Conservation (phyloP, 2,888 invertebrate species). For the Bedellia somnulentella region DNA sequence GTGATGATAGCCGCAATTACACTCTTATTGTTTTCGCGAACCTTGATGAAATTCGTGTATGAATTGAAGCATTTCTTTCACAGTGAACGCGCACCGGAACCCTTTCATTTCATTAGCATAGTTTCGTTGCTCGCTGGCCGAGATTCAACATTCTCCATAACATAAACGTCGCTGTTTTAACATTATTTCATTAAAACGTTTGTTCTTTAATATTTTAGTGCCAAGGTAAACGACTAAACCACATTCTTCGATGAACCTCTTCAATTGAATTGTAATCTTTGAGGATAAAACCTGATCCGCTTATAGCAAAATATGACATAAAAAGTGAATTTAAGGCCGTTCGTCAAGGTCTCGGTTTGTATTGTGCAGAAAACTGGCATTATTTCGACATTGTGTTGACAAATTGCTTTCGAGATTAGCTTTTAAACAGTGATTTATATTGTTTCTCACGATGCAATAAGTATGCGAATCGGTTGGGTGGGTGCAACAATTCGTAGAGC, state of each 20-base stretch:
- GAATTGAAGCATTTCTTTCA: neutral
- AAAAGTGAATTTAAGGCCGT: no score
- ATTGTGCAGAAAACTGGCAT: slow-evolving; percentile 1
- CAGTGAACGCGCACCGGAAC: slow-evolving; percentile 11
- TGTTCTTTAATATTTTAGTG: no score
- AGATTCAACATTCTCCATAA: slow-evolving; percentile 1
- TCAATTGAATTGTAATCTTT: no score
- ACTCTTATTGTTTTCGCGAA: neutral
- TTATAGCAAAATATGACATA: no score
- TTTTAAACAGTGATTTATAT: slow-evolving; percentile 3
- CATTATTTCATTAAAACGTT: no score
- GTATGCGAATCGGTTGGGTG: slow-evolving; percentile 15
- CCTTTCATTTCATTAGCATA: slow-evolving; percentile 23
- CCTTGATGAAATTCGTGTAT: neutral
- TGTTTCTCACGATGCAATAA: slow-evolving; percentile 3
- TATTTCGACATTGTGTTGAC: slow-evolving; percentile 2
- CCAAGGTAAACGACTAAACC: no score
- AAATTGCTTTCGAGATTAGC: slow-evolving; percentile 1
- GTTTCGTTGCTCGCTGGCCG: slow-evolving; percentile 12
- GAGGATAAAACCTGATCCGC: no score
- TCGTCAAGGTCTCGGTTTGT: no score
- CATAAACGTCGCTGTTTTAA: neutral
- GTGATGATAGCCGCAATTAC: no score
- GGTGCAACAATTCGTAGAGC: slow-evolving; percentile 35
- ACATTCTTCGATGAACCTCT: no score